Base-by-base conservation (phyloP, 2,888 invertebrate genomes). In the Scaptomyza polygonia region DNA sequence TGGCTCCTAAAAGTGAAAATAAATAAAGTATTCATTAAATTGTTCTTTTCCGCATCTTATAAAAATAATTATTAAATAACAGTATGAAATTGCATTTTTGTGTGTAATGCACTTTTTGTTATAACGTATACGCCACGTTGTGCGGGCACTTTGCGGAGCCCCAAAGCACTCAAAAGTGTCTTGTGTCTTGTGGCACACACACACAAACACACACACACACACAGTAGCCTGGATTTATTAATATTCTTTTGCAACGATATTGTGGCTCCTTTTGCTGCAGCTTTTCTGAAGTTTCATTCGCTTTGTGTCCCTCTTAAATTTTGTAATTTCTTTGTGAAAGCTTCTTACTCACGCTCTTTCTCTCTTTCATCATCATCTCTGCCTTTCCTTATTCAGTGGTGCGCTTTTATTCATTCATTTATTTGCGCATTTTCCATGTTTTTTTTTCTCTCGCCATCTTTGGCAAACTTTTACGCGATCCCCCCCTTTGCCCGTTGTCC, bases 321-420 rank as follows among this genome's bases (percentile, higher is more conserved):
- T 44, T 78, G 67, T 76, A 77, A 66, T 74, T 77, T 58, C 80
- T 78, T 70, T 68, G 54, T 64, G 21, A 61, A 27, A 53, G 48
- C 73, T 72, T 43, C 56, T 64, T 49, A 9, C 70, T 39, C 49
- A 48, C n/a, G 52, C 56, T 62, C 16, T 12, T 16, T 14, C 56
- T 62, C 16, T 12, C 21, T 14, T 40, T 11, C n/a, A n/a, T 25
- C 43, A 40, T 14, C 12, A 27, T 40, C 59, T 25, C 36, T 39
- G 44, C 36, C 45, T 51, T 18, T 14, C 25, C 29, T 39, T 34
- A 52, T 32, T 12, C 44, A 27, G 51, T 69, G 53, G 58, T 70
- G 67, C 72, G 88, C 73, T 78, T 86, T 88, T 89, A 86, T 84
- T 84, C 84, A 88, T 85, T 88, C 86, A 88, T 89, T 85, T 86